Evolutionary conservation across 1,140 invertebrate species (phyloP).

Genomic region (Meloidogyne floridensis): DNA sequence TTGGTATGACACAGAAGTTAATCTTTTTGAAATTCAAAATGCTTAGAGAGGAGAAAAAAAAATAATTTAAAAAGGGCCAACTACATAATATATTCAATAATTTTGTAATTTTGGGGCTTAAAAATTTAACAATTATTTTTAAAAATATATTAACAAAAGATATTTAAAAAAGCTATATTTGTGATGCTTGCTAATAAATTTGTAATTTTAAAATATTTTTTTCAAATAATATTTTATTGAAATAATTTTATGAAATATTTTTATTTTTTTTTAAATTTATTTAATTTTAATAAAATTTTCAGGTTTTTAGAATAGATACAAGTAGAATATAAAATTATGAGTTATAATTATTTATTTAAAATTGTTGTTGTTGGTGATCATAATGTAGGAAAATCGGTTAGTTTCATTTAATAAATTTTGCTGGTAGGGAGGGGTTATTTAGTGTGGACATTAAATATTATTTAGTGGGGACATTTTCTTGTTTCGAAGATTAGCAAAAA

Average conservation of each 20-base stretch:
- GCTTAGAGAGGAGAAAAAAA: conserved; percentile 22
- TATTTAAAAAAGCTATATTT: conserved; percentile 13
- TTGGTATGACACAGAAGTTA: conserved; percentile 99
- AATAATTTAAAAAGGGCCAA: background rate
- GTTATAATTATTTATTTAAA: conserved; percentile 65
- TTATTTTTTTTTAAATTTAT: background rate
- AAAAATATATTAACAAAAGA: background rate
- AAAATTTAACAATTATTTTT: background rate
- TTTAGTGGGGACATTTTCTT: no score
- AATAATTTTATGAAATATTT: background rate
- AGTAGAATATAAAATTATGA: conserved; percentile 46
- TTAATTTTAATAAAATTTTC: background rate
- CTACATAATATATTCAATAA: conserved; percentile 10
- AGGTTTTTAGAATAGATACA: background rate
- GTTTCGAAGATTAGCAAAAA: no score
- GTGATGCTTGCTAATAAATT: background rate
- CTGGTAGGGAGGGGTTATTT: background rate
- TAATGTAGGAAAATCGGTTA: conserved; percentile 63
- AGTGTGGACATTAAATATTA: no score
- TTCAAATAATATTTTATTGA: background rate
- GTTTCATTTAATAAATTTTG: background rate
- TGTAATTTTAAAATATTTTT: background rate
- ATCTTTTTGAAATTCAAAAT: conserved; percentile 80
- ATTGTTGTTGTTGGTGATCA: conserved; percentile 66
- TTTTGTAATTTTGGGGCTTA: conserved; percentile 8